Evolutionary conservation across 2,113 vertebrate species (phyloP).

Genomic region (Megaceryle maxima): DNA sequence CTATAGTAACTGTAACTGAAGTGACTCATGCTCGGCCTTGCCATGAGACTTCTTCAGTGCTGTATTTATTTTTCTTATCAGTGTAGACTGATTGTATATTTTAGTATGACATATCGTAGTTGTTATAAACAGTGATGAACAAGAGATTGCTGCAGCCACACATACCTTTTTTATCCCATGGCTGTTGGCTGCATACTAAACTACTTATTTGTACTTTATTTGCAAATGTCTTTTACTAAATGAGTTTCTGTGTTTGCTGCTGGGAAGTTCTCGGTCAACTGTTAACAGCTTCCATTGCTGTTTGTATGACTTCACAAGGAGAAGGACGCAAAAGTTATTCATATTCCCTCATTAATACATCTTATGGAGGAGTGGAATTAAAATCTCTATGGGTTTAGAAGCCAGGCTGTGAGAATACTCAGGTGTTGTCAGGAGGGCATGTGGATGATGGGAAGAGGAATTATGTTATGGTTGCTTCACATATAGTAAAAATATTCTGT

Average conservation of each 20-base stretch:
- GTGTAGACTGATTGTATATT: not conserved
- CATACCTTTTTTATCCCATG: accelerated
- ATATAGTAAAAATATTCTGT: not conserved
- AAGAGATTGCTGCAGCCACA: not conserved
- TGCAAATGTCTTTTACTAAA: not conserved
- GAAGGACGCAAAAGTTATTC: not conserved
- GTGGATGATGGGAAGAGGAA: not conserved
- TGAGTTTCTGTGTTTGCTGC: not conserved
- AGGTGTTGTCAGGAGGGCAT: not conserved
- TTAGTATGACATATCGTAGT: not conserved
- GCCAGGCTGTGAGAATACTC: not conserved
- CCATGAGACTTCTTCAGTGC: not conserved
- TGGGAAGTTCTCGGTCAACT: not conserved
- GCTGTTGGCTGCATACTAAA: not conserved
- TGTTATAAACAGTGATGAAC: not conserved
- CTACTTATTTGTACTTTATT: not conserved
- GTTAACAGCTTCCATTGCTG: not conserved
- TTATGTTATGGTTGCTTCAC: not conserved
- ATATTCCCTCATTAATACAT: not conserved
- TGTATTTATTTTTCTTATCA: slow-evolving; percentile 16
- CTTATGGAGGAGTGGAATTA: not conserved
- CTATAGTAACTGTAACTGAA: slow-evolving; percentile 51
- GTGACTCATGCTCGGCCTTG: slow-evolving; percentile 16
- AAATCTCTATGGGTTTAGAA: not conserved
- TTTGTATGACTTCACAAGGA: not conserved